Conservation (phyloP, 2,113 vertebrate species). For the human region GRCh38 chr7:136025501-136026000, state of each 20-base stretch:
- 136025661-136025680: background rate
- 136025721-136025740: conserved; percentile 2
- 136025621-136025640: background rate
- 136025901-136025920: background rate
- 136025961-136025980: conserved; percentile 7
- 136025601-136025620: background rate
- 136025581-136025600: background rate
- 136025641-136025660: background rate
- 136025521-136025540: background rate
- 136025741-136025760: background rate
- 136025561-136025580: background rate
- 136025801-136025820: conserved; percentile 1
- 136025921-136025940: conserved; percentile 19
- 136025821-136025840: background rate
- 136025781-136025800: background rate
- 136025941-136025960: background rate
- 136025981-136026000: background rate
- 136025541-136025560: background rate
- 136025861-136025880: conserved; percentile 43
- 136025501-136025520: background rate
- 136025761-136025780: background rate
- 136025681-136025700: background rate
- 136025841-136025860: conserved; percentile 13
- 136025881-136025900: background rate
- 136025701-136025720: background rate